A percentile compares a stretch with the other conserved stretches of the same genome.
These are phyloP conservation scores for Caenorhabditis sp. DNA, from an alignment of 2,888 invertebrate species.

Conservation along the genomic window DNA sequence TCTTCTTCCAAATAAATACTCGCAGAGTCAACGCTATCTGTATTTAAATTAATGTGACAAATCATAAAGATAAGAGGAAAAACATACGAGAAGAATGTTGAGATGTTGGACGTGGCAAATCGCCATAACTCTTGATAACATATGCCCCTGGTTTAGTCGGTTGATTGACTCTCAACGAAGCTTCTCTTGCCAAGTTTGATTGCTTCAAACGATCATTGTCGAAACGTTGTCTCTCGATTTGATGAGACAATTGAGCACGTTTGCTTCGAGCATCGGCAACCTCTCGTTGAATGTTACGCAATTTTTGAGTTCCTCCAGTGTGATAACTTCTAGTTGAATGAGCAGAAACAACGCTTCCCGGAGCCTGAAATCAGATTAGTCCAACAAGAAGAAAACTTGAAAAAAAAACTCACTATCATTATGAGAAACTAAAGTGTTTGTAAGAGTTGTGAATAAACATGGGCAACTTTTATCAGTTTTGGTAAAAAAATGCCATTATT, in stretches of 20 bases:
- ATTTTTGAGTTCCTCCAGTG: constrained; percentile 43
- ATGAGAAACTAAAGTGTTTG: neutral
- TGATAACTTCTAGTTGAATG: constrained; percentile 24
- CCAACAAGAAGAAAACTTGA: neutral
- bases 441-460: neutral
- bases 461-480: neutral
- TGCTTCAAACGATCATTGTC: constrained; percentile 36
- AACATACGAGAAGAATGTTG: constrained; percentile 29
- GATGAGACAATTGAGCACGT: constrained; percentile 28
- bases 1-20: constrained; percentile 52
- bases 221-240: constrained; percentile 39
- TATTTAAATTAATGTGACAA: neutral
- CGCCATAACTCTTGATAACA: neutral
- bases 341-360: constrained; percentile 26
- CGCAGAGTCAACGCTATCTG: constrained; percentile 38
- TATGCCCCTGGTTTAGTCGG: constrained; percentile 26
- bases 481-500: too few species aligned
- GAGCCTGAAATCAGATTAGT: constrained; percentile 6
- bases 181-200: constrained; percentile 46
- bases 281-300: constrained; percentile 40
- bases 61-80: neutral
- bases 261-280: constrained; percentile 35
- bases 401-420: too few species aligned
- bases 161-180: constrained; percentile 35
- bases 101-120: constrained; percentile 9